A percentile compares a stretch with the other conserved stretches of the same genome.
Evolutionary conservation across 2,888 invertebrate species (phyloP).

Genomic region (Patella ulyssiponensis): DNA sequence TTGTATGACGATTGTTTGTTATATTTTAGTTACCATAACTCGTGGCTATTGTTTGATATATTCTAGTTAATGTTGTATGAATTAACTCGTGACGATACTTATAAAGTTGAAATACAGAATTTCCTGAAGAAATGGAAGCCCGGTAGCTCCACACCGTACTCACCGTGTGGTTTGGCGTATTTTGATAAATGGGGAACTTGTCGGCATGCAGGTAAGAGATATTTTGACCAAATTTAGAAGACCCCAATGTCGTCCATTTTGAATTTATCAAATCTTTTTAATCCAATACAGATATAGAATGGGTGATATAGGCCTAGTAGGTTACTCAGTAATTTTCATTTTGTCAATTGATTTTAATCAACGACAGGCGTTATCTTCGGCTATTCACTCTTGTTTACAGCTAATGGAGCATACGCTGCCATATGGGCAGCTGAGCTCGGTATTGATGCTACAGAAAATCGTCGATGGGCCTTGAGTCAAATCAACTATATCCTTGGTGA

Average conservation of each 20-base stretch:
- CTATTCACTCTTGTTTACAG: slow-evolving; percentile 37
- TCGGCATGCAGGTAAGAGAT: slow-evolving; percentile 28
- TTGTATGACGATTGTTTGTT: slow-evolving; percentile 20
- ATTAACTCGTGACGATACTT: slow-evolving; percentile 45
- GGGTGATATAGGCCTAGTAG: too few species aligned
- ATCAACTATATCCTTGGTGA: slow-evolving; percentile 67
- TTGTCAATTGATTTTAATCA: too few species aligned
- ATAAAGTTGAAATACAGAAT: slow-evolving; percentile 33
- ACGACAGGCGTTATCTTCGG: too few species aligned
- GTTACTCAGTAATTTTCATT: too few species aligned
- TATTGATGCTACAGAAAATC: slow-evolving; percentile 44
- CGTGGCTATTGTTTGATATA: too few species aligned
- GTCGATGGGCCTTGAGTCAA: slow-evolving; percentile 59
- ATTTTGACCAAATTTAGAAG: too few species aligned
- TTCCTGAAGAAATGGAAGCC: slow-evolving; percentile 26
- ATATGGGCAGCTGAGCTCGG: slow-evolving; percentile 60
- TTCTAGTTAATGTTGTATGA: slow-evolving; percentile 44
- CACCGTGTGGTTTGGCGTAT: slow-evolving; percentile 35
- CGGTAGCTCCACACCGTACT: slow-evolving; percentile 24
- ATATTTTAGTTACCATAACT: too few species aligned
- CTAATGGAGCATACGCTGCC: slow-evolving; percentile 54
- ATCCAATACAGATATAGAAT: too few species aligned
- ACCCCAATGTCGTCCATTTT: too few species aligned
- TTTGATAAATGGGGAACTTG: slow-evolving; percentile 31
- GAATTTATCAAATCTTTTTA: too few species aligned